Conservation (phyloP, 2,113 vertebrate species). For the Chauna torquata region DNA sequence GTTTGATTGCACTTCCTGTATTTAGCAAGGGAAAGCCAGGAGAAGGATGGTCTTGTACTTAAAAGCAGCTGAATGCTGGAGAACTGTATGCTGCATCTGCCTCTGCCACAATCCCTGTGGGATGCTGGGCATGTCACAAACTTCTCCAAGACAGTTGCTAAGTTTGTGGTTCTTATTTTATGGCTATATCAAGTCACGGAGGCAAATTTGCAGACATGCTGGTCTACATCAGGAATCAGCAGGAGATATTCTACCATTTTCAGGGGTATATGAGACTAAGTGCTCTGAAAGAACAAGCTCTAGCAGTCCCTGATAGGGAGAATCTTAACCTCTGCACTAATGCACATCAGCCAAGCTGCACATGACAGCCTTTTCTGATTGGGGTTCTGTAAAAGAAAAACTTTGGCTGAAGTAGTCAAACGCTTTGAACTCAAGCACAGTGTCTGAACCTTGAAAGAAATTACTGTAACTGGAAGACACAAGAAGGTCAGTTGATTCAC, state of each 20-base stretch:
- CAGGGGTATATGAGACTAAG: background rate
- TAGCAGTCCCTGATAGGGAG: background rate
- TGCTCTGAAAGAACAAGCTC: background rate
- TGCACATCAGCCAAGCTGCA: background rate
- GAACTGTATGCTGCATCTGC: background rate
- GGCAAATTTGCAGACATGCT: background rate
- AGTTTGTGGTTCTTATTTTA: background rate
- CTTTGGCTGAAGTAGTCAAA: background rate
- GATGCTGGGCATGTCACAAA: background rate
- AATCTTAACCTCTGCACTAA: background rate
- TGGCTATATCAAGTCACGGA: background rate
- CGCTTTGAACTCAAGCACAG: background rate
- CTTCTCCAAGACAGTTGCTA: background rate
- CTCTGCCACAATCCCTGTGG: background rate
- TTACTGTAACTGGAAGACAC: background rate
- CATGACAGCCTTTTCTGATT: background rate
- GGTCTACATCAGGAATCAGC: background rate
- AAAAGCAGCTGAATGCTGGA: background rate
- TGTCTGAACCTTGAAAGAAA: background rate
- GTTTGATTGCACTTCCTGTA: background rate
- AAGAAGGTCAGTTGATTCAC: background rate
- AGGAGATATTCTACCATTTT: background rate
- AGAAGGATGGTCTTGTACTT: background rate
- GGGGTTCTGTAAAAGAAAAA: background rate
- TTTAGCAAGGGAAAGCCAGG: background rate